Conservation (phyloP, 2,797 vertebrate genomes). For the Antrozous pallidus region DNA sequence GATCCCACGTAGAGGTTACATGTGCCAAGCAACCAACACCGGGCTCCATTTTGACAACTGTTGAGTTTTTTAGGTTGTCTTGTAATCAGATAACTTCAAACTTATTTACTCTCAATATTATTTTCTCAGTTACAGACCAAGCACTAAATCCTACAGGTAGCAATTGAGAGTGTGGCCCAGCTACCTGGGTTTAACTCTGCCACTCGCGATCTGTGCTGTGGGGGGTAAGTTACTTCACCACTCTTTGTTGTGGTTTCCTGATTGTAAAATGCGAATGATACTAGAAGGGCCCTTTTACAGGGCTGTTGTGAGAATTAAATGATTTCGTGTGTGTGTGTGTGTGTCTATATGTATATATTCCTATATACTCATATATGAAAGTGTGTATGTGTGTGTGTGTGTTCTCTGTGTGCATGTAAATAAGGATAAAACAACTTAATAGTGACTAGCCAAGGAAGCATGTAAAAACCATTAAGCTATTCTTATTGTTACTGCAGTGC, state of each 20-base stretch:
- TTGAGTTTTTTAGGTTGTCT: background rate
- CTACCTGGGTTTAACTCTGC: background rate
- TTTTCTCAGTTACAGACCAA: background rate
- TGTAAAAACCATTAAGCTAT: background rate
- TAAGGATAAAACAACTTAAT: background rate
- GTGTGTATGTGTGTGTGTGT: background rate
- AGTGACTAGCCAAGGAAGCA: background rate
- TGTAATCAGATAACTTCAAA: background rate
- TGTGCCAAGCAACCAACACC: background rate
- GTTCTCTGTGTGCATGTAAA: background rate
- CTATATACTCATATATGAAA: background rate
- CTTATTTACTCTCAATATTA: background rate
- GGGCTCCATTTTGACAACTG: background rate
- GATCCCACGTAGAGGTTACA: background rate
- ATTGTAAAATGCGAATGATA: background rate
- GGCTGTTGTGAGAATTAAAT: background rate
- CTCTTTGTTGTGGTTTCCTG: background rate
- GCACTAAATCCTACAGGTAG: background rate
- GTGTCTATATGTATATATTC: background rate
- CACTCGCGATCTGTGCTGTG: background rate
- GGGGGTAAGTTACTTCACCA: background rate
- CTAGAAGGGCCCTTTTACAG: background rate
- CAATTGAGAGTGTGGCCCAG: background rate
- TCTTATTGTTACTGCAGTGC: background rate
- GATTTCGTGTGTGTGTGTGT: background rate